phyloP scores from a whole-genome alignment of 1,140 invertebrate genomes.

The Arion vulgaris region DNA sequence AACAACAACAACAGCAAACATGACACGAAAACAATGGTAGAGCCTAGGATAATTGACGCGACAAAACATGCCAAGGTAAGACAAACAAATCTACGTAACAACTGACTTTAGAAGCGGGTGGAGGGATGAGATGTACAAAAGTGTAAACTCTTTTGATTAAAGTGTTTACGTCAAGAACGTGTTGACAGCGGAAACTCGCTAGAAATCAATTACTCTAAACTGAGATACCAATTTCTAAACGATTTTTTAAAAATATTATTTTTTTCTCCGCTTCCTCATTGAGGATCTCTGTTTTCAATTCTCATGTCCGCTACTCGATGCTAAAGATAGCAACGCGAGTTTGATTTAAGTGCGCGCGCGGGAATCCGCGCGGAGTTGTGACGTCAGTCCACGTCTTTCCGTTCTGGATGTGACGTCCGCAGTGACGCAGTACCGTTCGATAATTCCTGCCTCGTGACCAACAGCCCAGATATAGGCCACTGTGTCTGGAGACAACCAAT shows the following conservation, averaged over 20 bases:
- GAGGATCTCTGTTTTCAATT: neutral
- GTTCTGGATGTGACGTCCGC: slow-evolving; percentile 5
- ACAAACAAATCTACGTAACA: neutral
- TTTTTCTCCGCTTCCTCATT: too few relatives aligned
- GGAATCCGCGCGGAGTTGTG: slow-evolving; percentile 22
- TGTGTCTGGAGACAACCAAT: slow-evolving; percentile 11
- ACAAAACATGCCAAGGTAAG: neutral
- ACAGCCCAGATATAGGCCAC: slow-evolving; percentile 19
- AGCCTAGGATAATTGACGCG: neutral
- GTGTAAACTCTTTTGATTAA: neutral
- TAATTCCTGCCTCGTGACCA: slow-evolving; percentile 28
- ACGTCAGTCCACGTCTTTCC: slow-evolving; percentile 16
- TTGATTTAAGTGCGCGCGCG: slow-evolving; percentile 4
- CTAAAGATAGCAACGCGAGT: neutral
- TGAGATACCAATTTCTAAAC: neutral
- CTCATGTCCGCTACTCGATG: neutral
- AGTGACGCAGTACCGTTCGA: slow-evolving; percentile 21
- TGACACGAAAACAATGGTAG: too few relatives aligned
- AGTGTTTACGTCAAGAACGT: slow-evolving; percentile 13
- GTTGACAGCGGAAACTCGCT: slow-evolving; percentile 10
- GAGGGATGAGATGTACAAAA: neutral
- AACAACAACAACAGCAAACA: too few relatives aligned
- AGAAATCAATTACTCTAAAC: slow-evolving; percentile 19
- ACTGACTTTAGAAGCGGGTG: neutral
- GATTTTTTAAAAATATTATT: neutral